These are phyloP conservation scores for Strix uralensis DNA, from an alignment of 2,113 vertebrate species.

Conservation along the genomic window DNA sequence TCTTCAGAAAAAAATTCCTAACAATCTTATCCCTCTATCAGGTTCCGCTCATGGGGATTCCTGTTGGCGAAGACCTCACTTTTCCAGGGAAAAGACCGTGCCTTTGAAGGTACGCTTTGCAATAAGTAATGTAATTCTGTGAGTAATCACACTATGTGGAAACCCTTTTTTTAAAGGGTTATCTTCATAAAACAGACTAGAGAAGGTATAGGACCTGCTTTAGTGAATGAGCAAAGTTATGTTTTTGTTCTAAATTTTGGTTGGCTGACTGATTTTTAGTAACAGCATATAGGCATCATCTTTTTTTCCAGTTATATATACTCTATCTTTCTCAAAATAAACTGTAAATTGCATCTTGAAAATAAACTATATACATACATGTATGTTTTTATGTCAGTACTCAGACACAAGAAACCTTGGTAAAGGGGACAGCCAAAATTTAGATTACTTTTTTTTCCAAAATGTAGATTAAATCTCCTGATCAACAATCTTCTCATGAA, in stretches of 20 bases:
- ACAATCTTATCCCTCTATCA: neutral
- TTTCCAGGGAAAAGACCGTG: neutral
- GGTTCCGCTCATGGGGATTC: neutral
- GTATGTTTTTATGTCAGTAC: neutral
- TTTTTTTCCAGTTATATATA: neutral
- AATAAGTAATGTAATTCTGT: neutral
- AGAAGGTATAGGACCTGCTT: neutral
- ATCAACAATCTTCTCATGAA: neutral
- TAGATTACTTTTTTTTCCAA: neutral
- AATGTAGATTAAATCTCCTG: neutral
- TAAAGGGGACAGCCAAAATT: neutral
- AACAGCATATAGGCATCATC: accelerated
- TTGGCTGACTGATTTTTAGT: neutral
- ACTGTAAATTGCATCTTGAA: neutral
- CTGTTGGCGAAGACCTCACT: neutral
- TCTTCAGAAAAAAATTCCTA: neutral
- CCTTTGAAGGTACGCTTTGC: neutral
- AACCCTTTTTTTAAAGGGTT: neutral
- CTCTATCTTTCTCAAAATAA: neutral
- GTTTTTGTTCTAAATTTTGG: neutral
- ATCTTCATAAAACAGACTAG: neutral
- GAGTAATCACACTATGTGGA: neutral
- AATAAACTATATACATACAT: neutral
- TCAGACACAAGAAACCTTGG: neutral
- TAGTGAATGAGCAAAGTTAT: neutral